Percentiles rank a stretch among this genome's conserved stretches.
These are phyloP conservation scores for Andrena dorsata DNA, from an alignment of 2,888 invertebrate species.

Conservation along the genomic window DNA sequence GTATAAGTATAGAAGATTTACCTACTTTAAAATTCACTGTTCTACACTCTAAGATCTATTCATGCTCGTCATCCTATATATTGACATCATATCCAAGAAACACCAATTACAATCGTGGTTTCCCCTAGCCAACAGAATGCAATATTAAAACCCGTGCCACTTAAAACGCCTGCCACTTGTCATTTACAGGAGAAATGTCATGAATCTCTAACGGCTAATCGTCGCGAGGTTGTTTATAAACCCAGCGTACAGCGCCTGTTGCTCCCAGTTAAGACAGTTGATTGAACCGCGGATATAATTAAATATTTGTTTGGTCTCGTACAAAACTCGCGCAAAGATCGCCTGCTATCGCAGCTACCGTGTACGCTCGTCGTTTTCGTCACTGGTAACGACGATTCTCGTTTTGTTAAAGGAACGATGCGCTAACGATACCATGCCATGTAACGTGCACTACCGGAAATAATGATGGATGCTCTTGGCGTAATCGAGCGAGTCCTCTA, in stretches of 20 bases:
- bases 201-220: background rate
- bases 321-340: constrained; percentile 35
- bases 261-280: constrained; percentile 32
- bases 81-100: too few relatives aligned
- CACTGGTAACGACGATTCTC: background rate
- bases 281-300: constrained; percentile 44
- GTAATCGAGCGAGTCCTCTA: background rate
- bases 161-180: too few relatives aligned
- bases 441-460: background rate
- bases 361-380: background rate
- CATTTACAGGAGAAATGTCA: background rate
- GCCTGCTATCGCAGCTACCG: constrained; percentile 13
- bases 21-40: too few relatives aligned
- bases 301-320: constrained; percentile 28
- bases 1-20: too few relatives aligned
- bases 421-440: background rate
- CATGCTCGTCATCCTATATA: too few relatives aligned
- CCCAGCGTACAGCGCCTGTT: background rate
- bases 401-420: background rate
- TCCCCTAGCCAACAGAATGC: background rate
- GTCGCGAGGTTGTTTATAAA: constrained; percentile 21
- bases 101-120: too few relatives aligned
- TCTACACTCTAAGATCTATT: too few relatives aligned
- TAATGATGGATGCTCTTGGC: background rate
- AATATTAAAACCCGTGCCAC: background rate